These are phyloP conservation scores for Beroe forskalii DNA, from an alignment of 37 sponge, comb jelly and placozoan species.

Conservation along the genomic window DNA sequence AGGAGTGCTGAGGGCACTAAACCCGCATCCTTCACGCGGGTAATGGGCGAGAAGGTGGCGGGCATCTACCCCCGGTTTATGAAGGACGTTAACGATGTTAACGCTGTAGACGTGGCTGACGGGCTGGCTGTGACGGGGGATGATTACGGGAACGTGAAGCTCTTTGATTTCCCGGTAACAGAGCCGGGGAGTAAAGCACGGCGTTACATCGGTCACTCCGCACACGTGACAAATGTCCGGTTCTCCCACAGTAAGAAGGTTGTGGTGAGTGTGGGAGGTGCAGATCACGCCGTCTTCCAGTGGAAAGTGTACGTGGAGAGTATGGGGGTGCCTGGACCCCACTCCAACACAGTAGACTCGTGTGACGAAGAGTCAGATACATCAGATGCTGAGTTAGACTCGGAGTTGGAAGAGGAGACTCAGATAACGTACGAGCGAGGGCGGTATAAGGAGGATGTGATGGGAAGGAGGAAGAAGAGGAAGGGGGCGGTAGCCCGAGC, in stretches of 20 bases:
- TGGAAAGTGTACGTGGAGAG: slow-evolving; percentile 73
- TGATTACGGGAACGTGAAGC: slow-evolving; percentile 70
- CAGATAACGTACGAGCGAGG: slow-evolving; percentile 71
- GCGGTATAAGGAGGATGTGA: neutral
- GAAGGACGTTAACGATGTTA: slow-evolving; percentile 86
- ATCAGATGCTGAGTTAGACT: slow-evolving; percentile 73
- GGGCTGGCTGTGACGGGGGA: slow-evolving; percentile 67
- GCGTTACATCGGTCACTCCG: slow-evolving; percentile 94
- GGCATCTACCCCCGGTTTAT: slow-evolving; percentile 96
- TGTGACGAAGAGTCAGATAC: slow-evolving; percentile 82
- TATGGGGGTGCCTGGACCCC: slow-evolving; percentile 22
- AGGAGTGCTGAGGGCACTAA: slow-evolving; percentile 73
- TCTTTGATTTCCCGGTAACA: slow-evolving; percentile 67
- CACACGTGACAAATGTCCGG: slow-evolving; percentile 97
- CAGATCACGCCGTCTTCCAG: slow-evolving; percentile 92
- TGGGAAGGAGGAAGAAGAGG: neutral
- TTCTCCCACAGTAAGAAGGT: slow-evolving; percentile 75
- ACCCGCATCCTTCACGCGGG: slow-evolving; percentile 83
- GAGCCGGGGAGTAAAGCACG: slow-evolving; percentile 82
- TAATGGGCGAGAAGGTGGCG: slow-evolving; percentile 81
- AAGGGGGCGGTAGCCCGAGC: neutral
- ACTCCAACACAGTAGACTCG: slow-evolving; percentile 68
- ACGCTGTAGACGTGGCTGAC: slow-evolving; percentile 79
- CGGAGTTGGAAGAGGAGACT: slow-evolving; percentile 86
- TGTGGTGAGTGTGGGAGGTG: slow-evolving; percentile 90